phyloP scores from a whole-genome alignment of 2,797 vertebrate species.

The Avahi laniger region DNA sequence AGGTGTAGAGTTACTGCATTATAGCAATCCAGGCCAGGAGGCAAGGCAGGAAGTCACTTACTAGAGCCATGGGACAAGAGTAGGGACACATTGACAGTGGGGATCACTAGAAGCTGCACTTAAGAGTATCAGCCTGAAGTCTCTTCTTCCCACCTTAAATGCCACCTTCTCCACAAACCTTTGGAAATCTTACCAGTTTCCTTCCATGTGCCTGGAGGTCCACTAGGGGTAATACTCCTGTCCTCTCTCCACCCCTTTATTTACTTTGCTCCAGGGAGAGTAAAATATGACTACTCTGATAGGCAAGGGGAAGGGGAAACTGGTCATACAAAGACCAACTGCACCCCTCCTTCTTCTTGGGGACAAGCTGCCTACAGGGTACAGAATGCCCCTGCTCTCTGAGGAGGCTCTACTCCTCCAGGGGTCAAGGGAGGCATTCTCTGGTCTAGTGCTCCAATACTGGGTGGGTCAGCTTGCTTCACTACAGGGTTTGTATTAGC shows the following conservation, averaged over 20 bases:
- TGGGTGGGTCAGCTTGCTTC: neutral
- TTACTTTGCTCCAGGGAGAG: neutral
- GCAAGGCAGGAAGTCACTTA: neutral
- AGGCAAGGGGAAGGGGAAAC: neutral
- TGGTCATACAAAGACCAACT: neutral
- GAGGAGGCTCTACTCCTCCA: neutral
- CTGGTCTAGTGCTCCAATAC: neutral
- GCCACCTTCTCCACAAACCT: neutral
- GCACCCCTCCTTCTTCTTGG: neutral
- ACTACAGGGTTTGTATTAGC: neutral
- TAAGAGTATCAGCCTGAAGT: neutral
- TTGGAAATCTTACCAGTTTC: neutral
- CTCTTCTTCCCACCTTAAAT: neutral
- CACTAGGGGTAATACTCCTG: neutral
- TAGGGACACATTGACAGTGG: neutral
- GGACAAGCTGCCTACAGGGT: neutral
- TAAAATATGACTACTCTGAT: neutral
- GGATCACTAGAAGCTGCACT: neutral
- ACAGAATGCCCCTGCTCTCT: neutral
- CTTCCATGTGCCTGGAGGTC: neutral
- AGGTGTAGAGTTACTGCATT: neutral
- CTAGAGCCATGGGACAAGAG: neutral
- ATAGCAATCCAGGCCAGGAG: neutral
- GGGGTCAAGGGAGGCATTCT: neutral
- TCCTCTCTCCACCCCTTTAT: neutral